Evolutionary conservation across 2,888 invertebrate species (phyloP).

Genomic region (Tinea semifulvella): DNA sequence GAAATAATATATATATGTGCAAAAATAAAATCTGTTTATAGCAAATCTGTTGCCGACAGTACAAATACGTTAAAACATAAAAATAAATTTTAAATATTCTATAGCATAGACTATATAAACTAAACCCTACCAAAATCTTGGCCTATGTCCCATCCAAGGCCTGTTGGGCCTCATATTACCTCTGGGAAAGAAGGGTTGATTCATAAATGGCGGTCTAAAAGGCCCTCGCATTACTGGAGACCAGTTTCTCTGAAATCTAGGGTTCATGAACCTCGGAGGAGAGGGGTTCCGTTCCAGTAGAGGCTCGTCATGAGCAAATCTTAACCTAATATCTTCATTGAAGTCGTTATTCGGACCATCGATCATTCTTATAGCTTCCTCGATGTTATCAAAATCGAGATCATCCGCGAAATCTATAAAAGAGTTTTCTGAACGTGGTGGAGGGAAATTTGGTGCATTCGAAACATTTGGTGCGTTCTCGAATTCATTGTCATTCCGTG

Average conservation of each 20-base stretch:
- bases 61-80: background rate
- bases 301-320: slow-evolving; percentile 32
- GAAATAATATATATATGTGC: background rate
- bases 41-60: background rate
- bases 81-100: background rate
- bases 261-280: slow-evolving; percentile 26
- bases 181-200: slow-evolving; percentile 38
- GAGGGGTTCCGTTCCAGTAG: slow-evolving; percentile 22
- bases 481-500: background rate
- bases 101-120: too few species aligned
- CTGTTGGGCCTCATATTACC: slow-evolving; percentile 39
- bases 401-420: background rate
- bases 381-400: slow-evolving; percentile 2
- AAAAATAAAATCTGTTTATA: background rate
- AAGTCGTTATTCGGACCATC: slow-evolving; percentile 25
- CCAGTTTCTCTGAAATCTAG: slow-evolving; percentile 51
- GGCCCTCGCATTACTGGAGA: slow-evolving; percentile 34
- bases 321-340: slow-evolving; percentile 24
- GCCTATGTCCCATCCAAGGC: slow-evolving; percentile 41
- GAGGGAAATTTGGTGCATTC: too few species aligned
- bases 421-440: background rate
- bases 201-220: slow-evolving; percentile 30
- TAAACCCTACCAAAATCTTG: slow-evolving; percentile 52
- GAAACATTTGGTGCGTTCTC: background rate
- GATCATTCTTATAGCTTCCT: slow-evolving; percentile 7